phyloP scores from a whole-genome alignment of 2,113 vertebrate genomes.

The Malurus melanocephalus region DNA sequence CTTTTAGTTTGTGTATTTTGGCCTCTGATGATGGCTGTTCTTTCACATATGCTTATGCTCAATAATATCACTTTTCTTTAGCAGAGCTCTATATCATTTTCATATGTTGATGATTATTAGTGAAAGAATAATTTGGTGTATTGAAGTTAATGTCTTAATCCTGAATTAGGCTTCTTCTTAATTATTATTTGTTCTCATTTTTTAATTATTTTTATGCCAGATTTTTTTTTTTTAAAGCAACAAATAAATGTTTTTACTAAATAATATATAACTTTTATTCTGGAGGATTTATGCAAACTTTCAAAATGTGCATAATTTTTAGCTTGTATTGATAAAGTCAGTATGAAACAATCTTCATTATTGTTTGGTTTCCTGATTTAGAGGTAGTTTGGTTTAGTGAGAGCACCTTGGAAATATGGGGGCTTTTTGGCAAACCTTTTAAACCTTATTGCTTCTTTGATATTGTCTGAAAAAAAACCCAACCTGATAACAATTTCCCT shows the following conservation, averaged over 20 bases:
- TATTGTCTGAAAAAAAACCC: background rate
- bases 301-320: background rate
- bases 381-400: background rate
- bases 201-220: background rate
- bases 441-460: background rate
- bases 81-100: background rate
- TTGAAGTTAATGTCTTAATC: background rate
- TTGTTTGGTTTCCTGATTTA: background rate
- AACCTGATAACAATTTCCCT: background rate
- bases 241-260: background rate
- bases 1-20: background rate
- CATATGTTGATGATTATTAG: background rate
- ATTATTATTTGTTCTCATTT: background rate
- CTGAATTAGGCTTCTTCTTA: background rate
- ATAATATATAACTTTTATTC: background rate
- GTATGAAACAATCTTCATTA: background rate
- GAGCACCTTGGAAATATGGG: background rate
- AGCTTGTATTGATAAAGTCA: background rate
- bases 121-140: background rate
- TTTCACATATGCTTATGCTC: background rate
- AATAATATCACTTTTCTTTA: background rate
- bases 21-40: background rate
- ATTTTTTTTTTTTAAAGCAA: accelerated
- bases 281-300: background rate
- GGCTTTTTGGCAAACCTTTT: background rate